Evolutionary conservation across 2,888 invertebrate species (phyloP), one percentile per base, ranked within the genome.

Genomic region (Blastobasis adustella): DNA sequence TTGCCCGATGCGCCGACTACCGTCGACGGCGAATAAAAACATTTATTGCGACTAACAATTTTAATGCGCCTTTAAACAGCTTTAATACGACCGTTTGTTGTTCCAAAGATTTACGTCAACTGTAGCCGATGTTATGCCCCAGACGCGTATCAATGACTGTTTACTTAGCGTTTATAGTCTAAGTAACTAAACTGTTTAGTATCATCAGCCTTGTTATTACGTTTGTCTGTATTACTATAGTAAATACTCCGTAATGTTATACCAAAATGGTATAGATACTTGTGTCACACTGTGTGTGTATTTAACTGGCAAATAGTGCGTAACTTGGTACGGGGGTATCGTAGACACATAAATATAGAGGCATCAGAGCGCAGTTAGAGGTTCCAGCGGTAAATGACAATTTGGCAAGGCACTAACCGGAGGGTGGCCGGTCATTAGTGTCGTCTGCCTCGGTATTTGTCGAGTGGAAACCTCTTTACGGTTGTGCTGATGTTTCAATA

Each of bases 11-110:
- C 23, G 23, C 23, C 23, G 23, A 23, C 23, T 23, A 23, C 23
- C 23, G 23, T 23, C 23, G 23, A 23, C 23, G 23, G 23, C 23
- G 23, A 23, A 23, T 23, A 52, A 52, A 54, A 52, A 50, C 47
- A 49, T 55, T 52, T 52, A 50, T 52, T 46, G 52, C 55, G 46
- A 52, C 49, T 54, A 49, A 51, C 48, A 54, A 38, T 10, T 51
- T 55, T 52, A 49, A 52, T 50, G 50, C 10, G 41, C 46, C 48
- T 51, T 52, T 52, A 52, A 49, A 46, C 44, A 9, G 49, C 10
- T 46, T 39, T 45, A 42, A 44, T 5, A 10, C 43, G 23, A 10
- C 45, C 45, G 49, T 23, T 46, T 50, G 46, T 50, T 50, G 41
- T 10, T 46, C 40, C 42, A 47, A 41, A 47, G 47, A 47, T 47